Percentiles rank a stretch among this genome's conserved stretches.
These are phyloP conservation scores for Carassius auratus DNA, from an alignment of 2,113 vertebrate genomes.

Conservation along the genomic window DNA sequence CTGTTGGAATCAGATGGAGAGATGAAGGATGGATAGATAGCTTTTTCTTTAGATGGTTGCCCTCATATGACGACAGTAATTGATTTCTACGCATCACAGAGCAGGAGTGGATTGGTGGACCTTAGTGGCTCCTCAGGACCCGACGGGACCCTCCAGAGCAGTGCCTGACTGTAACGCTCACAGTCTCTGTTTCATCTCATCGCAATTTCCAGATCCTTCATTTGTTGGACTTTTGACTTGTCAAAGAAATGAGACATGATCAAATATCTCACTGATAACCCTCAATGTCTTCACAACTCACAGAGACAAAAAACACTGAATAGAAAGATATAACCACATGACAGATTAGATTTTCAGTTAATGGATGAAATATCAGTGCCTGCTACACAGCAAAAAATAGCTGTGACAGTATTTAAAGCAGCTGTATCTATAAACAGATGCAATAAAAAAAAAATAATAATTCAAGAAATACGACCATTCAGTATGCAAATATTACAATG, in stretches of 20 bases:
- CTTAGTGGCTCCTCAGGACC: constrained; percentile 16
- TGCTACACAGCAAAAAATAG: neutral
- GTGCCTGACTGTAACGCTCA: constrained; percentile 19
- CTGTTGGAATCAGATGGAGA: neutral
- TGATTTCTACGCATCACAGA: constrained; percentile 52
- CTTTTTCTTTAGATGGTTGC: constrained; percentile 36
- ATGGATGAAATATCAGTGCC: neutral
- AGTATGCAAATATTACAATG: neutral
- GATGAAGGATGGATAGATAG: neutral
- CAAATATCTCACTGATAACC: neutral
- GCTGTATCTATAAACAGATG: neutral
- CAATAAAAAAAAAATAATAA: neutral
- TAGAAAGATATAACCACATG: neutral
- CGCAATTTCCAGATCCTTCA: neutral
- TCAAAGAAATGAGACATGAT: neutral
- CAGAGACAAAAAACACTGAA: neutral
- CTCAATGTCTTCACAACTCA: neutral
- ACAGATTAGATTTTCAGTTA: neutral
- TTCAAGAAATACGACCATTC: too few species aligned
- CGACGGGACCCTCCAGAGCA: neutral
- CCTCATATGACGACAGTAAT: constrained; percentile 44
- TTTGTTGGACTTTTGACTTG: neutral
- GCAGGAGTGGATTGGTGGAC: constrained; percentile 38
- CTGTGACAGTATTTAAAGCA: neutral
- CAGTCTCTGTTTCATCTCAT: constrained; percentile 6